Evolutionary conservation across 2,113 vertebrate species (phyloP), one percentile per base, ranked within the genome.

Genomic region (Halichoerus grypus): DNA sequence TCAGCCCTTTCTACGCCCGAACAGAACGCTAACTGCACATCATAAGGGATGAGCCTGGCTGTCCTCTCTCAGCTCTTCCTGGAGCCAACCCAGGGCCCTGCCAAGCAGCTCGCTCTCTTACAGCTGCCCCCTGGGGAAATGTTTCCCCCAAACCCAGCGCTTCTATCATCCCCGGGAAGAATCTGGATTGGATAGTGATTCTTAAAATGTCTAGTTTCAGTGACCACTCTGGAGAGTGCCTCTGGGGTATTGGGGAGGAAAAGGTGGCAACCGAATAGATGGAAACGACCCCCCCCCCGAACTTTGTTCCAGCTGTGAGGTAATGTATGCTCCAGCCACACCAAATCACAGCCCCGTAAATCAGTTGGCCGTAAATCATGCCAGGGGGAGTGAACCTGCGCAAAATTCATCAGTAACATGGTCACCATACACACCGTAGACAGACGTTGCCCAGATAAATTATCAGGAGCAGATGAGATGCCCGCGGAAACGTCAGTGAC

Each of bases 21-120:
- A 21, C 14, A 10, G 65, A 13, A 8, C 55, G 11, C 79, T 18
- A n/a, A 24, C 36, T 46, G 33, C 3, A 1, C 57, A 28, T 9
- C 49, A 0, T 1, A 7, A 1, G 0, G 4, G 36, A 15, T 51
- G 8, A 7, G 3, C 59, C 74, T 8, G 42, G 7, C 6, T 10
- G 0, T 21, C 33, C 76, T 12, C 8, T 21, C 16, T 18, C 16
- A 31, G 26, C 24, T 21, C 46, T 86, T 33, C 55, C 72, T 31
- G 71, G 16, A 42, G 33, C 31, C 26, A 81, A 12, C 36, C 36
- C 85, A 46, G 0, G 2, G 59, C 19, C 55, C 49, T 13, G 18
- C 39, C 33, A 93, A 33, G 74, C 36, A 76, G 24, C 59, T 86
- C 1, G 1, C 61, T 51, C 26, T 28, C 8, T 74, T 59, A 61